Evolutionary conservation across 2,113 vertebrate species (phyloP).

Genomic region (Dasyurus viverrinus): DNA sequence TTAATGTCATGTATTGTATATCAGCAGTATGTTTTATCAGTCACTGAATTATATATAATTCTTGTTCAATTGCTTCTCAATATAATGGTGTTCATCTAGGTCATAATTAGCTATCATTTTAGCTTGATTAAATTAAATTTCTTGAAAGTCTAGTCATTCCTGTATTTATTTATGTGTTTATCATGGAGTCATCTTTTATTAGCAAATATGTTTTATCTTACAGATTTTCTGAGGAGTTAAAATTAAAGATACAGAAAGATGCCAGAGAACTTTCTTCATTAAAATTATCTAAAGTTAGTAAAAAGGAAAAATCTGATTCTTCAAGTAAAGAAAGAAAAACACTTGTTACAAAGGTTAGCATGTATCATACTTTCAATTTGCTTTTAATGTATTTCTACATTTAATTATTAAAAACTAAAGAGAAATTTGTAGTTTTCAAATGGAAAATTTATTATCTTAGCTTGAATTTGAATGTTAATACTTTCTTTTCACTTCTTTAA

Average conservation of each 20-base stretch:
- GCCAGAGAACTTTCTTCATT: constrained; percentile 83
- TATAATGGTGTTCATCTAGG: not conserved
- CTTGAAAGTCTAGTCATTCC: constrained; percentile 25
- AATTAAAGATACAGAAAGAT: constrained; percentile 88
- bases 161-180: not conserved
- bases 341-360: constrained; percentile 80
- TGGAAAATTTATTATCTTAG: not conserved
- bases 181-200: constrained; percentile 32
- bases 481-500: not conserved
- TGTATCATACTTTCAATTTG: constrained; percentile 38
- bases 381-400: not conserved
- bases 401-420: constrained; percentile 26
- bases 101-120: constrained; percentile 47
- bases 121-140: constrained; percentile 19
- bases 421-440: constrained; percentile 11
- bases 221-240: constrained; percentile 89
- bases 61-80: not conserved
- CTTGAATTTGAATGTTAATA: not conserved
- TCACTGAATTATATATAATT: not conserved
- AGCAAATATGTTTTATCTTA: constrained; percentile 51
- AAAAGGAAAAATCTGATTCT: constrained; percentile 83
- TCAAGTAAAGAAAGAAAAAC: constrained; percentile 82
- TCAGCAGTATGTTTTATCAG: not conserved
- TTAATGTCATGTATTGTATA: not conserved
- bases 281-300: constrained; percentile 84